Evolutionary conservation across 2,797 vertebrate species (phyloP).

Genomic region (Podarcis lilfordi): DNA sequence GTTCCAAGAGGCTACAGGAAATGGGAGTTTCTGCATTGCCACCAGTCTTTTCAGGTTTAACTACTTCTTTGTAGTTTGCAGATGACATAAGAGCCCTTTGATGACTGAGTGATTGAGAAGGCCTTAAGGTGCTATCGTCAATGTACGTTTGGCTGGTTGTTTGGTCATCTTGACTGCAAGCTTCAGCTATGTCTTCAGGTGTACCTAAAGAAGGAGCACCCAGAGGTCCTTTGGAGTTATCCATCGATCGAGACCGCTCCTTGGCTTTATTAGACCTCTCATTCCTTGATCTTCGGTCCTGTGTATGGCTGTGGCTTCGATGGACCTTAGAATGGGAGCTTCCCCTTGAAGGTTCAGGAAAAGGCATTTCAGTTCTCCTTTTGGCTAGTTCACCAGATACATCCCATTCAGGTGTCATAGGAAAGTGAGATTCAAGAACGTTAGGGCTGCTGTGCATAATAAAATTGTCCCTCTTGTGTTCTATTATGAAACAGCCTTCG

Average conservation of each 20-base stretch:
- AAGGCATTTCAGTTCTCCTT: slow-evolving; percentile 97
- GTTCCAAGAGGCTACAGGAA: slow-evolving; percentile 89
- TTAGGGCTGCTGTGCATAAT: slow-evolving; percentile 93
- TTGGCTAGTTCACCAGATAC: slow-evolving; percentile 97
- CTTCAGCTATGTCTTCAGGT: slow-evolving; percentile 88
- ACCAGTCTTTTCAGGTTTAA: slow-evolving; percentile 90
- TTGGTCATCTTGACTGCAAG: slow-evolving; percentile 88
- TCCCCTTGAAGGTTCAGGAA: slow-evolving; percentile 95
- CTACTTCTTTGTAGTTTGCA: slow-evolving; percentile 85
- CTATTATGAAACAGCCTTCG: slow-evolving; percentile 92
- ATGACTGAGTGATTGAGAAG: slow-evolving; percentile 87
- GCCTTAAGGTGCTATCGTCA: slow-evolving; percentile 92
- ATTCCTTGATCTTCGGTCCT: slow-evolving; percentile 94
- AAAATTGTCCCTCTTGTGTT: slow-evolving; percentile 91
- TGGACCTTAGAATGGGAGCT: slow-evolving; percentile 97
- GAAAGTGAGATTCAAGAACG: slow-evolving; percentile 94
- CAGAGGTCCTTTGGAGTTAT: slow-evolving; percentile 94
- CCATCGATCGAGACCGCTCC: slow-evolving; percentile 97
- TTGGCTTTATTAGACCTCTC: slow-evolving; percentile 96
- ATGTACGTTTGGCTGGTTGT: slow-evolving; percentile 88
- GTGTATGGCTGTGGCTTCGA: slow-evolving; percentile 98
- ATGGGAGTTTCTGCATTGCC: slow-evolving; percentile 87
- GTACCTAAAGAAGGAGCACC: slow-evolving; percentile 87
- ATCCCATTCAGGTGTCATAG: slow-evolving; percentile 97
- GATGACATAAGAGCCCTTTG: slow-evolving; percentile 86